Conservation (phyloP, 2,888 invertebrate species). For the Andrena chrysosceles region DNA sequence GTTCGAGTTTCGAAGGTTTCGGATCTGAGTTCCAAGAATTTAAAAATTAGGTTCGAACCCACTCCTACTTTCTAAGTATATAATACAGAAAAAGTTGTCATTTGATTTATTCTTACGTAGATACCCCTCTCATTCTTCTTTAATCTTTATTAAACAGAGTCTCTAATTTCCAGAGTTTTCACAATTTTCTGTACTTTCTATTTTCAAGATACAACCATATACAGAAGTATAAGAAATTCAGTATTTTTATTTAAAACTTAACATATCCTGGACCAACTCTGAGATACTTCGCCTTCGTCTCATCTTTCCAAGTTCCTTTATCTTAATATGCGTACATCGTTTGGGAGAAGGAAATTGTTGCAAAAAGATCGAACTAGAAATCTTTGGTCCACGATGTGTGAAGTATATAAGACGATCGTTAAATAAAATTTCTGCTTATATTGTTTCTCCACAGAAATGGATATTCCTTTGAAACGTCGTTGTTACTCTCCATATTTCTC, state of each 20-base stretch:
- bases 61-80: no score
- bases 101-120: background rate
- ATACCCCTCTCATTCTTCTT: background rate
- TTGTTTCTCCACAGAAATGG: conserved; percentile 91
- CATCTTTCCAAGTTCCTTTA: background rate
- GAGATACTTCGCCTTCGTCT: background rate
- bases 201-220: background rate
- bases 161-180: background rate
- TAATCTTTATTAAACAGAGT: background rate
- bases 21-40: no score
- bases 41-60: no score
- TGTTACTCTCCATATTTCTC: conserved; percentile 97
- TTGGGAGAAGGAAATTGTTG: background rate
- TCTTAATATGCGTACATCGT: background rate
- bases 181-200: background rate
- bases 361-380: background rate
- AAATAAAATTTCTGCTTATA: background rate
- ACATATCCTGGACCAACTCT: background rate
- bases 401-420: background rate
- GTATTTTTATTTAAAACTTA: background rate
- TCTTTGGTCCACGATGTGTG: background rate
- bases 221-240: background rate
- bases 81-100: no score
- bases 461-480: conserved; percentile 95
- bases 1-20: no score